Base-by-base conservation (phyloP, 1,140 invertebrate species). In the Lethocerus indicus region DNA sequence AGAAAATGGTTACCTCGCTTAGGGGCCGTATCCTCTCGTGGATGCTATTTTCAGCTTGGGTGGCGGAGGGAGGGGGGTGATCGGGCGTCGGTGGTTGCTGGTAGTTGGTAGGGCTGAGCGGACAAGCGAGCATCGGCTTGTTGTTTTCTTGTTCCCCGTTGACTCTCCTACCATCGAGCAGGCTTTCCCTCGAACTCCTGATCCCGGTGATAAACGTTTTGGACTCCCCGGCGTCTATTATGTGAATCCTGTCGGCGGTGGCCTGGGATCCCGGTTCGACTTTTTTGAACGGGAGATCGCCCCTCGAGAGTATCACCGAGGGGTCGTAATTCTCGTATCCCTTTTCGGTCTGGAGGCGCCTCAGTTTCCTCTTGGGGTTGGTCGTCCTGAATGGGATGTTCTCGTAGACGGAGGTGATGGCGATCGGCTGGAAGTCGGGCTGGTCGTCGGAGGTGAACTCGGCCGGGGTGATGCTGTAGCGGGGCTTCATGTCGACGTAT, bases 51-150 rank as follows among this genome's bases (percentile, higher is more conserved):
- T 89, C 83, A 0, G 91, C 90, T 57, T 89, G 85, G 55, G 78
- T 72, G 5, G 89, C 86, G n/a, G 86, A 87, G 0, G 91, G 91
- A 5, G 91, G 91, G 3, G 89, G 87, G 68, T 91, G 87, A 59
- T 94, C 89, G 0, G 90, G 89, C 3, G 89, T 95, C 0, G 89
- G 87, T 3, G 88, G 89, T 67, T 93, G 88, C 42, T 79, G 75
- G 59, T 92, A 91, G 60, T 90, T 84, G 4, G 86, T 87, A 1
- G 89, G 89, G 54, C 85, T 89, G 24, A 75, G 66, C 1, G 77
- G 78, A 50, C 56, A 57, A 18, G 45, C 42, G 26, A 48, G 23
- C n/a, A n/a, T n/a, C n/a, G n/a, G n/a, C n/a, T n/a, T n/a, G n/a
- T n/a, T n/a, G n/a, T n/a, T n/a, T 42, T 24, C 13, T 0, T 60